Conservation (phyloP, 2,888 invertebrate species). For the Papilio gigon region DNA sequence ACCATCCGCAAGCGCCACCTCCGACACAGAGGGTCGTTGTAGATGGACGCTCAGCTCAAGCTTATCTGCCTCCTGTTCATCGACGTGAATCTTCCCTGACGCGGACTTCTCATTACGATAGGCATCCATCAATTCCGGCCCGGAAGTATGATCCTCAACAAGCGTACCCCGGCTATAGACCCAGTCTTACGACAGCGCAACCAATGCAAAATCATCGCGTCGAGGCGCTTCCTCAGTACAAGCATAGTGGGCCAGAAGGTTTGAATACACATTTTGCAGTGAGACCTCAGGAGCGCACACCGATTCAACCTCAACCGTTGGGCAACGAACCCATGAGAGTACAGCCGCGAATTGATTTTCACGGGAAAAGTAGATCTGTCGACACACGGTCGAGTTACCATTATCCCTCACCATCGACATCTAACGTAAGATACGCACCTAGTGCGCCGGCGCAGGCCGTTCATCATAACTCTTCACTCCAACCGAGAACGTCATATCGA, state of each 20-base stretch:
- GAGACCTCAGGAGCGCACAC: slow-evolving; percentile 65
- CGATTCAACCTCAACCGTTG: slow-evolving; percentile 61
- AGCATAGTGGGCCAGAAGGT: slow-evolving; percentile 63
- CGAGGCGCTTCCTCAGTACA: slow-evolving; percentile 69
- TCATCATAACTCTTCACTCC: slow-evolving; percentile 60
- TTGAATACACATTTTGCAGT: slow-evolving; percentile 63
- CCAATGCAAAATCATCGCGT: slow-evolving; percentile 66
- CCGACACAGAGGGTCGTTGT: slow-evolving; percentile 60
- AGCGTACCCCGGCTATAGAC: slow-evolving; percentile 74
- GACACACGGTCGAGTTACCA: slow-evolving; percentile 65
- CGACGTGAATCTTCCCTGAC: slow-evolving; percentile 68
- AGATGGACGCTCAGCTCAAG: slow-evolving; percentile 62
- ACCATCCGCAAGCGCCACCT: slow-evolving; percentile 66
- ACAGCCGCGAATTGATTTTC: slow-evolving; percentile 64
- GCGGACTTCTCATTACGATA: slow-evolving; percentile 66
- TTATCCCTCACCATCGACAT: slow-evolving; percentile 70
- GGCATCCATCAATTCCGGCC: slow-evolving; percentile 63
- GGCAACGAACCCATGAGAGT: slow-evolving; percentile 62
- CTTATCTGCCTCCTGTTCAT: slow-evolving; percentile 63
- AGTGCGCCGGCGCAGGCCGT: slow-evolving; percentile 59
- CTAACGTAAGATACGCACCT: slow-evolving; percentile 63
- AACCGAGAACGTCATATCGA: slow-evolving; percentile 62
- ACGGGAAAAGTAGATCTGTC: slow-evolving; percentile 58
- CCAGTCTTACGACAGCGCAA: slow-evolving; percentile 59
- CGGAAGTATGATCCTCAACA: slow-evolving; percentile 77